A percentile compares a stretch with the other conserved stretches of the same genome.
Conservation (phyloP, 2,888 invertebrate genomes). For the Horisme vitalbata region DNA sequence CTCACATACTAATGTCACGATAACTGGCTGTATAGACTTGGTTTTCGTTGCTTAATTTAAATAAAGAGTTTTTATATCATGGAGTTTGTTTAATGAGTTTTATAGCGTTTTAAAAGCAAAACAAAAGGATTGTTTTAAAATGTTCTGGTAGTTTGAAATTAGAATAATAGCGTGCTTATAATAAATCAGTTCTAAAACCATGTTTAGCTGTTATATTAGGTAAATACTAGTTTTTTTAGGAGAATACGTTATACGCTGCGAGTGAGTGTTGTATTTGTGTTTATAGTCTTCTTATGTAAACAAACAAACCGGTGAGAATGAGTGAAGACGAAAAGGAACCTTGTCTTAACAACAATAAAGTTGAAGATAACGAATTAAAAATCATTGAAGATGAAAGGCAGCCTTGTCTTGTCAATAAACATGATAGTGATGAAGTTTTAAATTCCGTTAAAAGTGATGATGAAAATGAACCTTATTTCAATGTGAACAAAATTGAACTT, state of each 20-base stretch:
- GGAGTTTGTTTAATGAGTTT: no score
- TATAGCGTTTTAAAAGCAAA: no score
- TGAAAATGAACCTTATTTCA: slow-evolving; percentile 13
- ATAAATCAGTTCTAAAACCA: no score
- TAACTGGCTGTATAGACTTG: not conserved
- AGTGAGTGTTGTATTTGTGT: slow-evolving; percentile 4
- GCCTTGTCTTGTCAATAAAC: slow-evolving; percentile 36
- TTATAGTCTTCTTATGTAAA: slow-evolving; percentile 28
- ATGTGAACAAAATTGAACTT: slow-evolving; percentile 1
- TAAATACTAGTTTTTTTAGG: no score
- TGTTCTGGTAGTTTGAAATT: no score
- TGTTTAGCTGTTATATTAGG: no score
- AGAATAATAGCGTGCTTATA: no score
- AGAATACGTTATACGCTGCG: not conserved
- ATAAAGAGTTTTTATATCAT: not conserved
- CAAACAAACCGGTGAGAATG: slow-evolving; percentile 47
- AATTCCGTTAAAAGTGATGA: slow-evolving; percentile 15
- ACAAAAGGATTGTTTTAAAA: no score
- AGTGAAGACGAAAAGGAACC: slow-evolving; percentile 54
- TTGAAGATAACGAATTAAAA: slow-evolving; percentile 27
- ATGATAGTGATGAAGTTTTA: slow-evolving; percentile 25
- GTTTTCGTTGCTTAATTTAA: not conserved
- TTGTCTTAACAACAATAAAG: slow-evolving; percentile 37
- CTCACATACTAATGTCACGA: slow-evolving; percentile 25
- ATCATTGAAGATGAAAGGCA: slow-evolving; percentile 35